Base-by-base conservation (phyloP, 2,888 invertebrate genomes). In the Resseliella maxima region DNA sequence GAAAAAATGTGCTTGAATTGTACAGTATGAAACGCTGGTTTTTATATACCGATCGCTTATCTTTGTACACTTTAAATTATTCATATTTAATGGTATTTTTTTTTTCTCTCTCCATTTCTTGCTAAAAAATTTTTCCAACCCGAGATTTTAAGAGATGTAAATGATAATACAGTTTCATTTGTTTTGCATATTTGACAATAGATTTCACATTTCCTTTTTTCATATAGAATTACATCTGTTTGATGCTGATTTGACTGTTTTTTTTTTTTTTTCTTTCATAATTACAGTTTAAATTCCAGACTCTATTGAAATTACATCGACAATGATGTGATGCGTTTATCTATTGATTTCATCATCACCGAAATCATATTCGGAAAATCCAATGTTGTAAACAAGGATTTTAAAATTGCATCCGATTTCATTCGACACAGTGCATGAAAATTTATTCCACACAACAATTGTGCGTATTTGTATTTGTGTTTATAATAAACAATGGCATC, bases 161-260 rank as follows among this genome's bases (percentile, higher is more conserved):
- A n/a, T 72, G 72, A 72, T 72, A 72, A 72, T 10, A 72, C 31
- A 72, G 35, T 72, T 72, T n/a, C 72, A 72, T 31, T 72, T 18
- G 31, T 35, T 59, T 50, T 6, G 18, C 27, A 72, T 72, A 31
- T 72, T 72, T 72, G 72, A 15, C 72, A 72, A 24, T 35, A 0
- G 6, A 31, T 72, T 72, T 72, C 72, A 59, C 72, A 15, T 18
- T 31, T 72, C 18, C 31, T 0, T 24, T 59, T 59, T n/a, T n/a
- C n/a, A n/a, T n/a, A n/a, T n/a, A n/a, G n/a, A n/a, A n/a, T n/a
- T n/a, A n/a, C n/a, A n/a, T n/a, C n/a, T n/a, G n/a, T n/a, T n/a
- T n/a, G n/a, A n/a, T n/a, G n/a, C n/a, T n/a, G n/a, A n/a, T n/a
- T n/a, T n/a, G n/a, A n/a, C n/a, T n/a, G n/a, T n/a, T n/a, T n/a